phyloP scores from a whole-genome alignment of 1,140 invertebrate species.

The Trichonephila clavata region DNA sequence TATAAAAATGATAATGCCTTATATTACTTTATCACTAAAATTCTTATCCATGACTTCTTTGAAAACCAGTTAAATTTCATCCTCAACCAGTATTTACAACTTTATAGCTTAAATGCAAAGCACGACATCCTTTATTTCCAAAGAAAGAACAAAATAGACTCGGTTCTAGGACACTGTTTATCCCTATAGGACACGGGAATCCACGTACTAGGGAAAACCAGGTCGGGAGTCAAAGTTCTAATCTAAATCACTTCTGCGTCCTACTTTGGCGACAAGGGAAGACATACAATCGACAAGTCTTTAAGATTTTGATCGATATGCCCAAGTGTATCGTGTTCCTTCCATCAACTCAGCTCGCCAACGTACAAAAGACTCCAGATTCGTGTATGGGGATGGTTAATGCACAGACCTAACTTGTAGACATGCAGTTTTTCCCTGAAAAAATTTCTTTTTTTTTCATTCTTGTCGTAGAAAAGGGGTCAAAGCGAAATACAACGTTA shows the following conservation, averaged over 20 bases:
- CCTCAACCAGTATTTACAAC: too few species aligned
- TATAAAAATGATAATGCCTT: too few species aligned
- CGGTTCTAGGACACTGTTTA: background rate
- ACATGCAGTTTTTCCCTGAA: background rate
- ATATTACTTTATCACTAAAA: too few species aligned
- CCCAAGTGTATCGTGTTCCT: background rate
- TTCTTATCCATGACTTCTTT: too few species aligned
- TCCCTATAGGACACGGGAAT: background rate
- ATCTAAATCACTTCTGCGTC: slow-evolving; percentile 20
- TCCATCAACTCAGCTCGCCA: background rate
- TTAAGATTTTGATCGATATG: slow-evolving; percentile 29
- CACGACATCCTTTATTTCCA: too few species aligned
- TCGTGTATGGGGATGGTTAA: background rate
- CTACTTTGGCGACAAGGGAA: slow-evolving; percentile 36
- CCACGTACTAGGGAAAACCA: background rate
- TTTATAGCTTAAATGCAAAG: too few species aligned
- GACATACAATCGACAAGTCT: slow-evolving; percentile 51
- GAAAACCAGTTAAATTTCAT: too few species aligned
- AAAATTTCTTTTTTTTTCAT: background rate
- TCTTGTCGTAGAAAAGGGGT: background rate
- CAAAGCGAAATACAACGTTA: background rate
- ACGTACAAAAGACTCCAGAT: background rate
- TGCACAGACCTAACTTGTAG: background rate
- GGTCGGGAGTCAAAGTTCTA: slow-evolving; percentile 27
- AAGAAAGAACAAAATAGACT: background rate